Conservation (phyloP, 2,113 vertebrate species). For the Xenus cinereus region DNA sequence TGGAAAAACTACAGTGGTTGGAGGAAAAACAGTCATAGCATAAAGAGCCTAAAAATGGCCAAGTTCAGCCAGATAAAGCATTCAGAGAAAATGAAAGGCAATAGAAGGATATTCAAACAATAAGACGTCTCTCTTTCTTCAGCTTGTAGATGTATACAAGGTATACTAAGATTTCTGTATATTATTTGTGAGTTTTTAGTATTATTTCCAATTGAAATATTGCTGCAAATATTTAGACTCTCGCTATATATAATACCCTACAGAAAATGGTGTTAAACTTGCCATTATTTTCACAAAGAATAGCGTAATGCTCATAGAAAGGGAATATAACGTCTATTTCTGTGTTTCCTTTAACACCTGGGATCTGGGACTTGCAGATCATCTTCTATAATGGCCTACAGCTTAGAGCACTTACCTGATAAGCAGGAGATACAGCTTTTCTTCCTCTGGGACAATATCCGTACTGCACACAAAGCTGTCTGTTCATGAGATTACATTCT, state of each 20-base stretch:
- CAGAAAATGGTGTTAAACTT: background rate
- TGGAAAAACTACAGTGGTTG: background rate
- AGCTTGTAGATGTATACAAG: background rate
- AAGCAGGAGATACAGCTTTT: background rate
- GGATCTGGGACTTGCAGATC: background rate
- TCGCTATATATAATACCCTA: background rate
- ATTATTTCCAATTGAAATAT: background rate
- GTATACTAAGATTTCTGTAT: background rate
- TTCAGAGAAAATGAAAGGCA: background rate
- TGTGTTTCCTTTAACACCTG: background rate
- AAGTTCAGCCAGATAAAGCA: background rate
- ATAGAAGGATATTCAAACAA: background rate
- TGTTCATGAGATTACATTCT: background rate
- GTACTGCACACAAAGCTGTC: background rate
- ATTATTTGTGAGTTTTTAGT: background rate
- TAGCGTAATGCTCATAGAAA: background rate
- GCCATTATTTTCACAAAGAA: background rate
- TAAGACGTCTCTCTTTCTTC: background rate
- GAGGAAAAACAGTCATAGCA: background rate
- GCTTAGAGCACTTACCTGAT: background rate
- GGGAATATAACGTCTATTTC: background rate
- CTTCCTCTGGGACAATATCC: background rate
- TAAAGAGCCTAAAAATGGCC: background rate
- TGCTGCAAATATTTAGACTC: background rate
- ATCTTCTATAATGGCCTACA: background rate